phyloP scores from a whole-genome alignment of 2,113 vertebrate genomes.

The Gracilinanus agilis region DNA sequence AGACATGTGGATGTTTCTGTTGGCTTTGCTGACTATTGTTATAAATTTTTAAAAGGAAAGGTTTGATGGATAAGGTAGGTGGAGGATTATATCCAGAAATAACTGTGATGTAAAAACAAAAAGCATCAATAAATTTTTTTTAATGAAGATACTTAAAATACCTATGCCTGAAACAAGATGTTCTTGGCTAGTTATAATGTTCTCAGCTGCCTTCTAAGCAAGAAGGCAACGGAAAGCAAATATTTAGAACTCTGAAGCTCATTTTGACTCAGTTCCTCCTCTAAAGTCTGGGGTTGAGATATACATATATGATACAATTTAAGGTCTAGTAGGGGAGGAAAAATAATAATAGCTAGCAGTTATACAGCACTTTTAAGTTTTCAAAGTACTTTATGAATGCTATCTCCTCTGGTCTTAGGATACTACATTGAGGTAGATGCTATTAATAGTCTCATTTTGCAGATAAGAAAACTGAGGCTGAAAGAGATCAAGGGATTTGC shows the following conservation, averaged over 20 bases:
- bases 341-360: too few relatives aligned
- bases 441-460: too few relatives aligned
- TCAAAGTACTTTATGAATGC: too few relatives aligned
- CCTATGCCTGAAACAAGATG: too few relatives aligned
- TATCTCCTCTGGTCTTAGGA: too few relatives aligned
- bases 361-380: too few relatives aligned
- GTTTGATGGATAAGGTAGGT: background rate
- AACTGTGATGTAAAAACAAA: background rate
- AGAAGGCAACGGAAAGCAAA: background rate
- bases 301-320: background rate
- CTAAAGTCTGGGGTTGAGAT: background rate
- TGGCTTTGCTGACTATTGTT: background rate
- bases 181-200: background rate
- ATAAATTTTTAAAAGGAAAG: background rate
- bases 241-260: background rate
- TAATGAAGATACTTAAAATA: background rate
- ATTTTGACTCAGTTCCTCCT: background rate
- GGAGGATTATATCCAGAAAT: background rate
- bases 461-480: too few relatives aligned
- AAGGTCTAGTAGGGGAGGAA: too few relatives aligned
- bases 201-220: background rate
- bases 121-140: background rate
- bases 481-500: too few relatives aligned
- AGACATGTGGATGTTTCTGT: background rate
- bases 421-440: too few relatives aligned